These are phyloP conservation scores for Agonopterix subpropinquella DNA, from an alignment of 2,888 invertebrate genomes.

Conservation along the genomic window DNA sequence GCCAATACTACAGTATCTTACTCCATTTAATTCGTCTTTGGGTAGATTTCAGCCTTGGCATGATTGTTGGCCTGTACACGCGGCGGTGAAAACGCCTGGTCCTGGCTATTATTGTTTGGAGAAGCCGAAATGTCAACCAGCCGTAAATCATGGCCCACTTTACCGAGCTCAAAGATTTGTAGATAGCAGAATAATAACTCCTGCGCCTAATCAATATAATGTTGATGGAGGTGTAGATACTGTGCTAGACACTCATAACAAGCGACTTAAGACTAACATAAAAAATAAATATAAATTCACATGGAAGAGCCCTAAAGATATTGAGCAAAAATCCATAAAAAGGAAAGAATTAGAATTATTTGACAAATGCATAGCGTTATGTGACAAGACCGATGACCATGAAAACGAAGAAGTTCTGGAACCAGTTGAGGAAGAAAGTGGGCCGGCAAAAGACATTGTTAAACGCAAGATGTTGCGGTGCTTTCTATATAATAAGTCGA, in stretches of 20 bases:
- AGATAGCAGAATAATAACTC: conserved; percentile 16
- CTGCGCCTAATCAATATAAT: conserved; percentile 48
- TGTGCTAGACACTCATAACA: conserved; percentile 47
- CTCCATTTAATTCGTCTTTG: conserved; percentile 52
- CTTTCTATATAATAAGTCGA: too few species aligned
- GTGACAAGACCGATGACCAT: too few species aligned
- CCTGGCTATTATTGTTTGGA: conserved; percentile 42
- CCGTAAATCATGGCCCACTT: conserved; percentile 45
- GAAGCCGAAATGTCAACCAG: conserved; percentile 36
- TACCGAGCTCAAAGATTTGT: conserved; percentile 38
- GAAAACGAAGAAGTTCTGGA: too few species aligned
- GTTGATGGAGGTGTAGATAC: conserved; percentile 42
- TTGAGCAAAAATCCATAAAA: background rate
- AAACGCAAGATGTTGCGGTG: too few species aligned
- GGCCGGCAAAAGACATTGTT: too few species aligned
- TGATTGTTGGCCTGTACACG: conserved; percentile 44
- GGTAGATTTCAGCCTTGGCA: conserved; percentile 52
- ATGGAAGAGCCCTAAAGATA: conserved; percentile 20
- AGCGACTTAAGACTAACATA: conserved; percentile 39
- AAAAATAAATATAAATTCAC: conserved; percentile 30
- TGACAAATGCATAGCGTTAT: background rate
- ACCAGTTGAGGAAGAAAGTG: too few species aligned
- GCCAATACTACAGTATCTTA: conserved; percentile 26
- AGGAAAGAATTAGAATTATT: background rate
- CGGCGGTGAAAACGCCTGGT: conserved; percentile 38